Base-by-base conservation (phyloP, 2,797 vertebrate genomes). In the Diplodus puntazzo region DNA sequence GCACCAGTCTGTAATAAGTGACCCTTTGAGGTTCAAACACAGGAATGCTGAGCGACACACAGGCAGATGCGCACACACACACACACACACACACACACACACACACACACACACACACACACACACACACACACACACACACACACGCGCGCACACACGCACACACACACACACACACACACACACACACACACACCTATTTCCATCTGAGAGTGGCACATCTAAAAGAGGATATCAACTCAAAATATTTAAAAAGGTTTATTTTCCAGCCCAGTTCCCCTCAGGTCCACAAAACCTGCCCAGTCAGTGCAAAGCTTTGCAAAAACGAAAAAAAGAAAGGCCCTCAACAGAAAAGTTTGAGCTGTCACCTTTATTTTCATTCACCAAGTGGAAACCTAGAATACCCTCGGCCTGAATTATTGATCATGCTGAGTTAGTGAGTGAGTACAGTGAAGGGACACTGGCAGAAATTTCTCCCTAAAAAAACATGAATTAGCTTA, bases 321-420 rank as follows among this genome's bases (percentile, higher is more conserved):
- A 67, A 61, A 27, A 27, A 27, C 4, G 27, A 27, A 27, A 27
- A 39, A 39, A 39, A 39, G 11, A 11, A 39, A 80, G 77, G 63
- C 46, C 58, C 20, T 46, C 12, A 45, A 66, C 21, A 45, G 74
- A 80, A 78, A 87, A 64, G 61, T 82, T 68, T 0, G 20, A 81
- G 79, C 83, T 83, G 89, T 87, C 80, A 75, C 17, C 61, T 87
- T 77, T 58, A 66, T 84, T 87, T 89, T 80, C 25, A 53, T 78
- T 82, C 83, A 82, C 68, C 1, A 48, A 23, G 55, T 55, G 39
- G 58, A 79, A 77, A 75, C 73, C 67, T 54, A 39, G 21, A 82
- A 68, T 55, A 77, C 43, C 60, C 55, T 34, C n/a, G 0, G 43
- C 17, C 6, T 88, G 75, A 92, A 92, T 92, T 90, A 92, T 88